These are phyloP conservation scores for Sebastes matsubarae DNA, from an alignment of 2,797 vertebrate species.

Conservation along the genomic window DNA sequence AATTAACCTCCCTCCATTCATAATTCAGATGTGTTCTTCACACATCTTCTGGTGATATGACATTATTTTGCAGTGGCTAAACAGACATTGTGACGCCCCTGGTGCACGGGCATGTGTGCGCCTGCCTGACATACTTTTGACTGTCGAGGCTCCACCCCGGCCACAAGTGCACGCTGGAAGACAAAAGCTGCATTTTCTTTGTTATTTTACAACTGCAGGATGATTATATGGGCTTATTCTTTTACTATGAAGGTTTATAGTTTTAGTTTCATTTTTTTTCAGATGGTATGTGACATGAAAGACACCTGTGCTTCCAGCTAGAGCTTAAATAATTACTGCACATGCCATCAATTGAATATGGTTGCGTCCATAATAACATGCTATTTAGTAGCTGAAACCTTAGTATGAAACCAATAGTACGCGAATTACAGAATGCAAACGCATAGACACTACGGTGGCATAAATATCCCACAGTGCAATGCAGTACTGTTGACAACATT, in stretches of 20 bases:
- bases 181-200: conserved; percentile 23
- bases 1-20: conserved; percentile 79
- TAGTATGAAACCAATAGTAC: too few relatives aligned
- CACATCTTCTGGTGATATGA: conserved; percentile 78
- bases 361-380: neutral
- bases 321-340: neutral
- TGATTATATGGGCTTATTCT: neutral
- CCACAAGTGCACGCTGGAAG: conserved; percentile 41
- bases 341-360: neutral
- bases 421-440: too few relatives aligned
- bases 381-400: too few relatives aligned
- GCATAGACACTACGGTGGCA: too few relatives aligned
- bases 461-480: too few relatives aligned
- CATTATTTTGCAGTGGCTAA: conserved; percentile 76
- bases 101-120: conserved; percentile 32
- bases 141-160: conserved; percentile 43
- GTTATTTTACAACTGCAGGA: neutral
- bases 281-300: neutral
- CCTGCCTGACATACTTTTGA: conserved; percentile 66
- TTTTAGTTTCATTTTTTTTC: neutral
- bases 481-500: too few relatives aligned
- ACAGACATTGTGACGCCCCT: conserved; percentile 61
- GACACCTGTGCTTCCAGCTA: neutral
- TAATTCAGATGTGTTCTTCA: conserved; percentile 81
- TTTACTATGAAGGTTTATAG: neutral